Conservation (phyloP, 1,140 invertebrate species). For the Zophobas atratus region DNA sequence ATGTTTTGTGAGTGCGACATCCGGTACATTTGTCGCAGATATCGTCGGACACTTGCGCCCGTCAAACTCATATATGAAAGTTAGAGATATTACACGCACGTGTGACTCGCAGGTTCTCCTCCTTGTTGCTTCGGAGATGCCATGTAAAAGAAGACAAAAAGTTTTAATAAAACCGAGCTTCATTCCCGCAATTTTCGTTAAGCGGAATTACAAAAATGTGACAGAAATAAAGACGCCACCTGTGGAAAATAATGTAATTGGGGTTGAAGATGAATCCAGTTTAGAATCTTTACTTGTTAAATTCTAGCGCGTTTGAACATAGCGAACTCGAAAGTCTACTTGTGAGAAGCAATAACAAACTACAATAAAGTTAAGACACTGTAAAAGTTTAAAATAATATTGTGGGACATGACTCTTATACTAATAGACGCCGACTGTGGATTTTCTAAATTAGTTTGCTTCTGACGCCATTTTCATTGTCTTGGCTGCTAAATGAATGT, state of each 20-base stretch:
- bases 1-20: slow-evolving; percentile 26
- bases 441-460: neutral
- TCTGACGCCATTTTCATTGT: neutral
- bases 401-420: slow-evolving; percentile 36
- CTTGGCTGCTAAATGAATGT: neutral
- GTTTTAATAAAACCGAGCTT: slow-evolving; percentile 25
- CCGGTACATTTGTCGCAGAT: slow-evolving; percentile 37
- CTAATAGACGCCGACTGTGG: slow-evolving; percentile 32
- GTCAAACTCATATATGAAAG: slow-evolving; percentile 40
- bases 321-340: neutral
- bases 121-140: slow-evolving; percentile 25
- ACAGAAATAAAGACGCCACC: slow-evolving; percentile 26
- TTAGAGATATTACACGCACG: slow-evolving; percentile 41
- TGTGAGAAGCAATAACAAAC: slow-evolving; percentile 33
- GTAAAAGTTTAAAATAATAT: slow-evolving; percentile 42
- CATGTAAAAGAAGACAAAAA: slow-evolving; percentile 38
- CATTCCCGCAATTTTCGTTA: slow-evolving; percentile 16
- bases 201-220: slow-evolving; percentile 31
- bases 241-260: slow-evolving; percentile 13
- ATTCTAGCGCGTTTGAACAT: neutral
- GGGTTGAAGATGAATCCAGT: slow-evolving; percentile 17
- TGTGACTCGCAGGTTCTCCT: slow-evolving; percentile 24
- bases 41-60: slow-evolving; percentile 34
- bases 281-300: slow-evolving; percentile 6
- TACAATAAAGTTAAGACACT: slow-evolving; percentile 35